Percentiles rank a stretch among this genome's conserved stretches.
Conservation (phyloP, 2,888 invertebrate genomes). For the Cantharis nigra region DNA sequence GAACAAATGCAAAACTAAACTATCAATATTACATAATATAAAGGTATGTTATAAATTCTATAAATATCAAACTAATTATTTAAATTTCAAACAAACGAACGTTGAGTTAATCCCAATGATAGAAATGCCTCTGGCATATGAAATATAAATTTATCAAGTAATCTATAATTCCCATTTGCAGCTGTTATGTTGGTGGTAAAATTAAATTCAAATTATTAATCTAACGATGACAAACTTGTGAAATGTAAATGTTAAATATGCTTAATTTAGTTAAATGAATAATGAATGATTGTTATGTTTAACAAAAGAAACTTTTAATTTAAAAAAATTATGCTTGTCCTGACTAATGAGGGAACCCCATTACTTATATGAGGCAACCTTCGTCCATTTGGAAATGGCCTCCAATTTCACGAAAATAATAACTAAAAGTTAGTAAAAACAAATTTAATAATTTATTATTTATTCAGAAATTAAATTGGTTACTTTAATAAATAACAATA, state of each 20-base stretch:
- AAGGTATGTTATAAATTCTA: not conserved
- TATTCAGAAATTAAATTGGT: too few relatives aligned
- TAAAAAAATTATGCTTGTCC: not conserved
- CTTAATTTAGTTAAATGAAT: not conserved
- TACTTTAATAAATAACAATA: too few relatives aligned
- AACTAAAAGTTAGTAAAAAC: too few relatives aligned
- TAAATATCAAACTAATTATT: not conserved
- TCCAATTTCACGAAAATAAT: too few relatives aligned
- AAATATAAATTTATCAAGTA: slow-evolving; percentile 8
- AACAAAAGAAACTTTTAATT: not conserved
- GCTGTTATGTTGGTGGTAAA: not conserved
- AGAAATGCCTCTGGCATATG: not conserved
- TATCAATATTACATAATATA: not conserved
- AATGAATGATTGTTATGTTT: not conserved
- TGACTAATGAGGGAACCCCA: not conserved
- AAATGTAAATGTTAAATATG: not conserved
- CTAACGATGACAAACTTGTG: not conserved
- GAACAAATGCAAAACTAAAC: too few relatives aligned
- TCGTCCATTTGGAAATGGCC: too few relatives aligned
- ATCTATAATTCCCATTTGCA: not conserved
- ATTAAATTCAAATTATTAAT: slow-evolving; percentile 2
- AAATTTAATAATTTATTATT: too few relatives aligned
- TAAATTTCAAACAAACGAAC: not conserved
- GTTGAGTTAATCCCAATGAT: not conserved
- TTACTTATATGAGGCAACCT: too few relatives aligned